Evolutionary conservation across 2,888 invertebrate species (phyloP), one percentile per base, ranked within the genome.

Genomic region (Cotesia congregata): DNA sequence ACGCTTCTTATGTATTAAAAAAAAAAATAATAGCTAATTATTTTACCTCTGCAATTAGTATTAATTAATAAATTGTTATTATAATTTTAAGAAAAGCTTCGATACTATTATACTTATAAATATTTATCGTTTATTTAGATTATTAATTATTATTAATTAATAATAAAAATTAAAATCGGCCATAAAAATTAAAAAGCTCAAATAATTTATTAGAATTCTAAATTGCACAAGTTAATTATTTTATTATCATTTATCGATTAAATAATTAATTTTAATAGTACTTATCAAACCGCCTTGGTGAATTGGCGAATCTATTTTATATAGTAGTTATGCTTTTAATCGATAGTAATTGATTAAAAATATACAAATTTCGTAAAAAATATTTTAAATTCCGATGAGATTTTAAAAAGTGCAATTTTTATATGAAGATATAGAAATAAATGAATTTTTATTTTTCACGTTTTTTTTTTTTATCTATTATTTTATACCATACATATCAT

Each of bases 1-100:
- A 50, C 50, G 50, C 50, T 50, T 50, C 50, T 50, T 50, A 50
- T 50, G 12, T 50, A 12, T 50, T 30, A 30, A 30, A 12, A 50
- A 50, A 50, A 50, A 50, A 50, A 12, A 50, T 5, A 50, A 9
- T 50, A 50, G 50, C 50, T 50, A 50, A 50, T 50, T 50, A 50
- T 50, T 50, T 50, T 50, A 50, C 50, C 50, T 50, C 50, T 50
- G 50, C 50, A 50, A 50, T 50, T 50, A 50, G 50, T 50, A 50
- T 50, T 50, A 50, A 7, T 50, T 50, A 50, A 12, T 50, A 12
- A 50, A 50, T 50, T 50, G 1, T 9, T 50, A 50, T 1, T 50
- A 50, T 50, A 50, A 50, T 50, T 50, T 50, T 12, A 50, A 50
- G 12, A 50, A 12, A 50, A 50, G 50, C 50, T 50, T 50, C 12